Conservation (phyloP, 2,888 invertebrate species). For the Apodemia hepburni region DNA sequence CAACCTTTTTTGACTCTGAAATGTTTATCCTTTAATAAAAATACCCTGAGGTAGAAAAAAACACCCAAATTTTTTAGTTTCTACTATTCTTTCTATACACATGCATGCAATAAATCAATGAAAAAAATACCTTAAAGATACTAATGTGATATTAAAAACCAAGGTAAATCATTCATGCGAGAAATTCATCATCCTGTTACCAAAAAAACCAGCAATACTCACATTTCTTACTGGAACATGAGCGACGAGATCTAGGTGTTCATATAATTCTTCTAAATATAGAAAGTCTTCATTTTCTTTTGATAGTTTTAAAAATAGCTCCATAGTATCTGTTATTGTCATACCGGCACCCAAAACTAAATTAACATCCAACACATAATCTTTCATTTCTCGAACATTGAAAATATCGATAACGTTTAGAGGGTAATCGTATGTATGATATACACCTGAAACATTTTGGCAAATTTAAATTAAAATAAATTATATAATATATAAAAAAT, state of each 20-base stretch:
- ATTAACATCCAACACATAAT: conserved; percentile 52
- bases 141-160: too few relatives aligned
- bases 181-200: too few relatives aligned
- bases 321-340: conserved; percentile 60
- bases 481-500: too few relatives aligned
- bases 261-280: conserved; percentile 80
- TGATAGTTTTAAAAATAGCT: conserved; percentile 59
- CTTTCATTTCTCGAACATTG: conserved; percentile 55
- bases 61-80: too few relatives aligned
- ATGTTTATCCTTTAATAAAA: too few relatives aligned
- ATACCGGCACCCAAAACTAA: conserved; percentile 61
- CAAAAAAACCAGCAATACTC: conserved; percentile 25
- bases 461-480: too few relatives aligned
- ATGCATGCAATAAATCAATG: too few relatives aligned
- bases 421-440: conserved; percentile 54
- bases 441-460: conserved; percentile 63
- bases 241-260: conserved; percentile 86
- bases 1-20: too few relatives aligned
- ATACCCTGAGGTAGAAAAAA: too few relatives aligned
- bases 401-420: conserved; percentile 57
- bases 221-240: conserved; percentile 88
- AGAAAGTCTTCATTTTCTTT: conserved; percentile 70
- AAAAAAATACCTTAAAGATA: too few relatives aligned
- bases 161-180: too few relatives aligned
- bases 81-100: too few relatives aligned